Percentiles rank a stretch among this genome's conserved stretches.
phyloP scores from a whole-genome alignment of 2,113 vertebrate genomes.

The Spheniscus mendiculus region DNA sequence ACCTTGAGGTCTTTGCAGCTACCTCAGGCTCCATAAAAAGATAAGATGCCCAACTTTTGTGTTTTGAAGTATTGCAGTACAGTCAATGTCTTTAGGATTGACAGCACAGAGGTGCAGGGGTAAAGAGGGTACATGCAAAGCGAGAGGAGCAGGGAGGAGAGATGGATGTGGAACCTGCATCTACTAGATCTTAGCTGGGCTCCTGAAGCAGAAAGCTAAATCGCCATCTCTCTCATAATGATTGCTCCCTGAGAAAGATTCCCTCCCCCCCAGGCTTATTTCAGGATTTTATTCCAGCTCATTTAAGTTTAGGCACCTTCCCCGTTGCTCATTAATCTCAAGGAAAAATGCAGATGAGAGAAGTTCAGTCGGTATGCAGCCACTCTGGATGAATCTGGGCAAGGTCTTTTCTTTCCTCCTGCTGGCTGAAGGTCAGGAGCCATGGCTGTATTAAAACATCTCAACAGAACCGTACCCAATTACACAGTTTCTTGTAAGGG shows the following conservation, averaged over 20 bases:
- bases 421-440: constrained; percentile 61
- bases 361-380: not conserved
- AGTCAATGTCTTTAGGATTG: not conserved
- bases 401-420: constrained; percentile 19
- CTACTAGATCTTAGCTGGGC: not conserved
- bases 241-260: not conserved
- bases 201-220: not conserved
- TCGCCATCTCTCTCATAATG: not conserved
- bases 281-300: constrained; percentile 27
- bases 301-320: constrained; percentile 40
- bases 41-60: not conserved
- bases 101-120: not conserved
- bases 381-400: not conserved
- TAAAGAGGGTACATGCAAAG: not conserved
- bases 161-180: not conserved
- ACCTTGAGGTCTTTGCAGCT: not conserved
- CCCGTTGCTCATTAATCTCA: constrained; percentile 5
- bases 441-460: not conserved
- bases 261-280: not conserved
- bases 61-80: not conserved
- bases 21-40: not conserved
- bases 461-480: constrained; percentile 15
- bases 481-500: not conserved
- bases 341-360: constrained; percentile 52
- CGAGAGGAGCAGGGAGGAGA: not conserved